These are phyloP conservation scores for Halcyon smyrnensis DNA, from an alignment of 2,797 vertebrate genomes.

Conservation along the genomic window DNA sequence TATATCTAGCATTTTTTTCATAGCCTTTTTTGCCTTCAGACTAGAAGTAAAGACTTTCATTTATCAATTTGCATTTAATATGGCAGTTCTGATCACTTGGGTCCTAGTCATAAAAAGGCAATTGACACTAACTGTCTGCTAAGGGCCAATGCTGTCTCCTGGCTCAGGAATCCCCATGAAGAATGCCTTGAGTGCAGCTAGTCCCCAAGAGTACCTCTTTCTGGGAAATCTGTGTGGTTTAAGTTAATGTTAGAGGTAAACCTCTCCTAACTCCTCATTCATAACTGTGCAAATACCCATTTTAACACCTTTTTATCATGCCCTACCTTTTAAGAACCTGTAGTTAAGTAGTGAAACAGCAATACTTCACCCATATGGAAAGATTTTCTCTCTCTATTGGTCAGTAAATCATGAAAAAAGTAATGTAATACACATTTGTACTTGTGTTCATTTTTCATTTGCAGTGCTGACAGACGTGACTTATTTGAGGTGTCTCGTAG, in stretches of 20 bases:
- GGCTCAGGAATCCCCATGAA: neutral
- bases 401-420: neutral
- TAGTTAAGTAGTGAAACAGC: neutral
- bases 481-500: neutral
- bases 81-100: neutral
- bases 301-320: neutral
- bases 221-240: neutral
- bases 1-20: neutral
- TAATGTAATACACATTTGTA: neutral
- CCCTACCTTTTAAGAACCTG: neutral
- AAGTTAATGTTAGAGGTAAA: neutral
- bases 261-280: neutral
- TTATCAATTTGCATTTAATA: slow-evolving; percentile 29
- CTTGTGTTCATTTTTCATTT: neutral
- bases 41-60: neutral
- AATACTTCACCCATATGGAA: neutral
- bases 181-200: neutral
- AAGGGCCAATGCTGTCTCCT: neutral
- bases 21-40: neutral
- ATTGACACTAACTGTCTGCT: neutral
- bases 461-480: neutral
- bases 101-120: slow-evolving; percentile 2
- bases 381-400: neutral
- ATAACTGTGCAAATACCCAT: neutral
- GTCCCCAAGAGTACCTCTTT: neutral